Conservation (phyloP, 2,113 vertebrate species). For the Ramphastos sulfuratus region DNA sequence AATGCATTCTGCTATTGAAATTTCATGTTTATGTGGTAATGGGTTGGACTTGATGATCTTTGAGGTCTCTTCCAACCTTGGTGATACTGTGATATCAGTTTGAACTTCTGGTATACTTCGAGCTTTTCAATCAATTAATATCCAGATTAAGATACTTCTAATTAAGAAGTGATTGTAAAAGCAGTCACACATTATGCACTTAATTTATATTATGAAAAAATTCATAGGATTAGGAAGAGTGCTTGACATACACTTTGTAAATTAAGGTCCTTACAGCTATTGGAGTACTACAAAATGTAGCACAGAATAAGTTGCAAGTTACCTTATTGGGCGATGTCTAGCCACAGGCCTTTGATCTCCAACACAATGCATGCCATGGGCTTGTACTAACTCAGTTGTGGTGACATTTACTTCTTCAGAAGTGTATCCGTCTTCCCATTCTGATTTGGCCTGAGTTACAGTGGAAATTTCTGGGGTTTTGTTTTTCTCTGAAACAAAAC, state of each 20-base stretch:
- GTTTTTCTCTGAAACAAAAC: slow-evolving; percentile 56
- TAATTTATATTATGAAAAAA: neutral
- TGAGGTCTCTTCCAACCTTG: no score
- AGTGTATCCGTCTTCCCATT: neutral
- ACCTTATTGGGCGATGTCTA: neutral
- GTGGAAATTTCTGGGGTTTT: neutral
- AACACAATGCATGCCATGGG: neutral
- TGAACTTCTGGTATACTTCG: neutral
- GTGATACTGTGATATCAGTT: no score
- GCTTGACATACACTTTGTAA: neutral
- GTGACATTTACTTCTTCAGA: neutral
- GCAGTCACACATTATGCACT: neutral
- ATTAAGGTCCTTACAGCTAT: neutral
- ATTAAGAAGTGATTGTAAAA: neutral
- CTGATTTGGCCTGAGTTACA: neutral
- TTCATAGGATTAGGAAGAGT: neutral
- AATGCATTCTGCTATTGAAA: neutral
- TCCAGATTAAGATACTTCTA: neutral
- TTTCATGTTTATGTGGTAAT: neutral
- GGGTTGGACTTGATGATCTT: no score
- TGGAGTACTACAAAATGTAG: neutral
- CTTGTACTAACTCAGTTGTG: neutral
- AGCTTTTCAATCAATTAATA: neutral
- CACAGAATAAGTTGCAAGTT: neutral
- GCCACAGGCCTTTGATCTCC: neutral